Percentiles rank a stretch among this genome's conserved stretches.
Evolutionary conservation across 2,113 vertebrate genomes (phyloP).

Genomic region (Paralichthys olivaceus): DNA sequence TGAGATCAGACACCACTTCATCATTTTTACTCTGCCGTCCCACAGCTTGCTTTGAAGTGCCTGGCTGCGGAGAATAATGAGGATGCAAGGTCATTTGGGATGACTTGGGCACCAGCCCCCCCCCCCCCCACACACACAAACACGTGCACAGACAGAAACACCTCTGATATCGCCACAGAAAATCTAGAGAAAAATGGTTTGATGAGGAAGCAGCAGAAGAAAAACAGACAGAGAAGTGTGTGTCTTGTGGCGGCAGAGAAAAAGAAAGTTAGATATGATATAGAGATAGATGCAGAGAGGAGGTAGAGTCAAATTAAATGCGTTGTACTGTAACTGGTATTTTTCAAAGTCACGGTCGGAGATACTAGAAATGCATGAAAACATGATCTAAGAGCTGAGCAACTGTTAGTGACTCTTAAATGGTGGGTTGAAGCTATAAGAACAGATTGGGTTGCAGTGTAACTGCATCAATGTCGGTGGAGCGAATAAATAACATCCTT

Average conservation of each 20-base stretch:
- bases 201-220: conserved; percentile 6
- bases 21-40: conserved; percentile 64
- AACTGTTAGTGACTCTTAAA: conserved; percentile 13
- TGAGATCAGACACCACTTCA: conserved; percentile 70
- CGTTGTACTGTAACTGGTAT: conserved; percentile 6
- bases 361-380: conserved; percentile 7
- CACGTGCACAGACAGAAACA: conserved; percentile 1
- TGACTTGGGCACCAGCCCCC: conserved; percentile 60
- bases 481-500: conserved; percentile 5
- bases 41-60: conserved; percentile 73
- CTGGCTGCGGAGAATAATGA: conserved; percentile 73
- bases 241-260: conserved; percentile 5
- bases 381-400: conserved; percentile 14
- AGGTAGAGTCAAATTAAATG: conserved; percentile 19
- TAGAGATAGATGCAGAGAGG: not conserved
- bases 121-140: not conserved
- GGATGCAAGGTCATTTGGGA: conserved; percentile 79
- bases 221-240: conserved; percentile 4
- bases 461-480: not conserved
- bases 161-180: conserved; percentile 22
- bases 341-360: conserved; percentile 13
- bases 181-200: conserved; percentile 14
- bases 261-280: not conserved
- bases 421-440: not conserved
- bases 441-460: conserved; percentile 19